Conservation (phyloP, 2,888 invertebrate species). For the Diarsia dahlii region DNA sequence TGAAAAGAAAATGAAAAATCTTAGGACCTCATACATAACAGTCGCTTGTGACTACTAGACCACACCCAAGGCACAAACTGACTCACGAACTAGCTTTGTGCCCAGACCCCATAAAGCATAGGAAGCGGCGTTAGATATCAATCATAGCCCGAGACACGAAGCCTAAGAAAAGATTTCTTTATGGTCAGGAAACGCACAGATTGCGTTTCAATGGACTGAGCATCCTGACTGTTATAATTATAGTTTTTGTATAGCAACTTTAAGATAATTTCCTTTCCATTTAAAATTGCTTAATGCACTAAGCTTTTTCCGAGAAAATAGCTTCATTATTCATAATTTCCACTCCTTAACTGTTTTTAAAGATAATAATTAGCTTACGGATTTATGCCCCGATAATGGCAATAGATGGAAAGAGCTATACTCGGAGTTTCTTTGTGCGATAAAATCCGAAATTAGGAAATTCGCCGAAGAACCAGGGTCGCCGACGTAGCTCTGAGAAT, state of each 20-base stretch:
- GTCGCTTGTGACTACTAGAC: too few species aligned
- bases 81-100: background rate
- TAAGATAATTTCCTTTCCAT: constrained; percentile 42
- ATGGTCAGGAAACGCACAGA: constrained; percentile 40
- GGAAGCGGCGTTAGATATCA: background rate
- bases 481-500: too few species aligned
- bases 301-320: constrained; percentile 14
- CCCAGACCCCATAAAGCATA: background rate
- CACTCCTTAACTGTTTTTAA: background rate
- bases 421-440: too few species aligned
- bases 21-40: too few species aligned
- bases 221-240: constrained; percentile 49
- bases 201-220: constrained; percentile 9
- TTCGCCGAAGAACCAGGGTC: too few species aligned
- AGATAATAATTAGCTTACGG: background rate
- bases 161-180: constrained; percentile 17
- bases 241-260: constrained; percentile 20
- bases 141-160: background rate
- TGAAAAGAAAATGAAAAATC: background rate
- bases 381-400: too few species aligned
- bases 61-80: background rate
- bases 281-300: constrained; percentile 2
- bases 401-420: too few species aligned
- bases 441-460: too few species aligned
- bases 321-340: background rate